Base-by-base conservation (phyloP, 2,888 invertebrate genomes). In the Coelinius sp. region DNA sequence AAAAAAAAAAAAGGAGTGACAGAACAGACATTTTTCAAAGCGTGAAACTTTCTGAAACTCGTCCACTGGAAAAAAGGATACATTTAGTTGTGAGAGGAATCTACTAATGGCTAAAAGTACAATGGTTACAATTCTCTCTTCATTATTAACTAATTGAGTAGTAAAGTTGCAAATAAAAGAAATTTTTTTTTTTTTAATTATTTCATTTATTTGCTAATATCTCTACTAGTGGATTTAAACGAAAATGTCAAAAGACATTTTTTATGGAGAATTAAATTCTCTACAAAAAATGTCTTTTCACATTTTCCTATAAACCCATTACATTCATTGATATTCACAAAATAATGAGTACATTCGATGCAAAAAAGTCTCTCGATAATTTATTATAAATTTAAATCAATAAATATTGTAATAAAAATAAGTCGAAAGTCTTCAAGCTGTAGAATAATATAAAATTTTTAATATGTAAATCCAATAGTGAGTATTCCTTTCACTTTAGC, bases 41-140 rank as follows among this genome's bases (percentile, higher is more conserved):
- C 53, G 53, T 53, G 27, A 53, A 53, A 53, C 53, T 53, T 53
- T 53, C 25, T 53, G 53, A 53, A 25, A 25, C 53, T 53, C 53
- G 27, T 1, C 27, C 53, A 25, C n/a, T 14, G 25, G 53, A 27
- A 53, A 53, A 52, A 53, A 27, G n/a, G 27, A 5, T 6, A 53
- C 27, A 53, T 53, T 53, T 53, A 53, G 25, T 14, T 12, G 41
- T 8, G 49, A 14, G 22, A 24, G 12, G 27, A 27, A 27, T 27
- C 53, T 22, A 2, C 17, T 22, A 41, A 41, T 41, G 41, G 14
- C 6, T n/a, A 0, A 14, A 41, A 38, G n/a, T 14, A 14, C n/a
- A n/a, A n/a, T n/a, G n/a, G n/a, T n/a, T n/a, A n/a, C n/a, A n/a
- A 31, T 31, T 31, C 7, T 31, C 31, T 31, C 3, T 31, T 31